Base-by-base conservation (phyloP, 2,113 vertebrate genomes). In the Platichthys flesus region DNA sequence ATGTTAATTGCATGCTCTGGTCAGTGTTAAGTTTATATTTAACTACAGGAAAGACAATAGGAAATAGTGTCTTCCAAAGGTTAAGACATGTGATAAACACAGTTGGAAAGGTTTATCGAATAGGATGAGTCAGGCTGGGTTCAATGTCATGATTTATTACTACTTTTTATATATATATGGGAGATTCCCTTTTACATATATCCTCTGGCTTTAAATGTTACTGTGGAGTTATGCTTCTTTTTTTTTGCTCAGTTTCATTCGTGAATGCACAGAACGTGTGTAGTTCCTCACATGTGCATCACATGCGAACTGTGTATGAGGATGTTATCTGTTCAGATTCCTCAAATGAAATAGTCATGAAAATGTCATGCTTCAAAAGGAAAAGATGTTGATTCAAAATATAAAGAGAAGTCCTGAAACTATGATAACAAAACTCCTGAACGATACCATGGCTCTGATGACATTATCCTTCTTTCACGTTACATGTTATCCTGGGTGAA, bases 21-120 rank as follows among this genome's bases (percentile, higher is more conserved):
- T 61, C 64, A 67, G 69, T 76, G 52, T 76, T 71, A 21, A 72
- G 70, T 67, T 82, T 79, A 61, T 65, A 60, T 64, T 75, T 35
- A 74, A 40, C 7, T 1, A n/a, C 28, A 16, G 23, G 31, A 64
- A 65, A 67, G 56, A 73, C 35, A 42, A 18, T 65, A 40, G 0
- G 5, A 61, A 56, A 69, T 42, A 31, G 42, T 74, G 75, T 79
- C 20, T 47, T 55, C 8, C 5, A 8, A 37, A 35, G 26, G 9
- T 58, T 56, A 21, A 59, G 15, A 75, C 71, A 78, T 85, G 82
- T 86, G 72, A 82, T 58, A 12, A 67, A 60, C 67, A 64, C 28
- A 76, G 10, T 16, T 55, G 35, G 24, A 37, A 65, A 71, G 59
- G 21, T 67, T 67, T 28, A 57, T 51, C 7, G 51, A 18, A 31